Base-by-base conservation (phyloP, 1,140 invertebrate genomes). In the Rhopalosiphum padi region DNA sequence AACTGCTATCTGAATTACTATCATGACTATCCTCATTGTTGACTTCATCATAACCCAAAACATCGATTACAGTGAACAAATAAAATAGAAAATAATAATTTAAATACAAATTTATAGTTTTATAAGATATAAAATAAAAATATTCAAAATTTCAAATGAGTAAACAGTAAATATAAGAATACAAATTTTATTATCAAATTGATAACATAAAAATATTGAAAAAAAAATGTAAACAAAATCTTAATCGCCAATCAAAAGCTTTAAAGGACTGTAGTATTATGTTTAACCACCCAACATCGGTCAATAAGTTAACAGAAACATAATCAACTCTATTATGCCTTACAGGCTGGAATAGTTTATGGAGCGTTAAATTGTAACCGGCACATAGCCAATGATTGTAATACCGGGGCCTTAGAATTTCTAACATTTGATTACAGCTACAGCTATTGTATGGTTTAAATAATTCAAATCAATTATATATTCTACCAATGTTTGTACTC, bases 31-130 rank as follows among this genome's bases (percentile, higher is more conserved):
- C 41, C 0, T 41, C 41, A 41, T 41, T 41, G 1, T 41, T 41
- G 41, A 41, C 41, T 41, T 94, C 91, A 68, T 9, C 30, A n/a
- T 90, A 51, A 90, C 51, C 21, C 30, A 48, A 90, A 90, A 90
- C 30, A 51, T 60, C 48, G 18, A 60, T 53, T 37, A 90, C 46
- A 25, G 35, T 41, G 21, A 51, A 90, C 35, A 21, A 90, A 90
- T 90, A 48, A 89, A 46, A 11, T 46, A 46, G 7, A 46, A 46
- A 46, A 46, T 89, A 53, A 35, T 89, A 35, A 51, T 30, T 41
- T 41, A 41, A 41, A 41, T 41, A 53, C 15, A 35, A 90, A 51
- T 35, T 53, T 7, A 53, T 51, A 22, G n/a, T 35, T 53, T 41
- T 41, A 41, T 41, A 41, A 41, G 2, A 4, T 90, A 48, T 53